These are phyloP conservation scores for Lucifuga dentata DNA, from an alignment of 2,113 vertebrate genomes.

Conservation along the genomic window DNA sequence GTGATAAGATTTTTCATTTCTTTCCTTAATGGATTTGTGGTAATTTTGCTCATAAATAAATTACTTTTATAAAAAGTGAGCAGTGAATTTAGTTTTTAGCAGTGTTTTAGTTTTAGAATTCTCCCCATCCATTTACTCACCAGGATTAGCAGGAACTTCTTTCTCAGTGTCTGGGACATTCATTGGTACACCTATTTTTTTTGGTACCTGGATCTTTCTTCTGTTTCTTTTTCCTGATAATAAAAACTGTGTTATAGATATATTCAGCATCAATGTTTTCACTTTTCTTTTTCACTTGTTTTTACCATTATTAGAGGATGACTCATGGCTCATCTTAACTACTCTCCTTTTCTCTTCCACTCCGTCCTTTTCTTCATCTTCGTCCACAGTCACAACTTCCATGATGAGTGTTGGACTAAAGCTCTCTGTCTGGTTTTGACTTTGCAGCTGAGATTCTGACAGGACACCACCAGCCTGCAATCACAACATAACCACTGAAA, in stretches of 20 bases:
- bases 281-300: constrained; percentile 11
- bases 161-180: constrained; percentile 34
- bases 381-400: constrained; percentile 60
- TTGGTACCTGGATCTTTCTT: constrained; percentile 33
- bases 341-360: constrained; percentile 41
- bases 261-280: background rate
- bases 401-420: constrained; percentile 62
- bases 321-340: constrained; percentile 10
- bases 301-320: constrained; percentile 50
- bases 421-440: constrained; percentile 47
- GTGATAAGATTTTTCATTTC: too few species aligned
- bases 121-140: constrained; percentile 30
- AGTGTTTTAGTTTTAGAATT: too few species aligned
- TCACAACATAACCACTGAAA: constrained; percentile 36
- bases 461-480: constrained; percentile 38
- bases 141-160: constrained; percentile 29
- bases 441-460: constrained; percentile 40
- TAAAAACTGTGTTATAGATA: constrained; percentile 3
- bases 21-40: too few species aligned
- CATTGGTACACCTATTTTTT: background rate
- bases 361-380: constrained; percentile 53
- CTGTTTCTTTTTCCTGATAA: constrained; percentile 52
- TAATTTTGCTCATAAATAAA: background rate
- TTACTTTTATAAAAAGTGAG: background rate
- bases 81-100: too few species aligned